A percentile compares a stretch with the other conserved stretches of the same genome.
Conservation (phyloP, 2,888 invertebrate genomes). For the Drosophila anomelani region DNA sequence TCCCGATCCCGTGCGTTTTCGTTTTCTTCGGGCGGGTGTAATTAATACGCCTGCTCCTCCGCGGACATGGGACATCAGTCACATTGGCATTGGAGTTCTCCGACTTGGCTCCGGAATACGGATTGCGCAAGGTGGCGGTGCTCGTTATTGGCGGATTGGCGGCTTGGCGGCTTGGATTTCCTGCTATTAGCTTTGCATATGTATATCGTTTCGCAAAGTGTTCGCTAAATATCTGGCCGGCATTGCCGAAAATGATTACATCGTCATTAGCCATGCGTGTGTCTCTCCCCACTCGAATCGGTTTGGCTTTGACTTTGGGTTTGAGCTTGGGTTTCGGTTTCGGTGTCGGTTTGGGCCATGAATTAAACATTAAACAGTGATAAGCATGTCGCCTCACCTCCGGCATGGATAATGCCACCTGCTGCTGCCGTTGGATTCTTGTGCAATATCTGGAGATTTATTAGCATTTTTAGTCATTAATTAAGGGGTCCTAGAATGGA, state of each 20-base stretch:
- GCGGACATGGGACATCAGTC: conserved; percentile 22
- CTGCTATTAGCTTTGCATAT: conserved; percentile 27
- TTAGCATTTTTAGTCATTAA: not conserved
- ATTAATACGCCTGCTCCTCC: conserved; percentile 32
- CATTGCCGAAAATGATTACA: conserved; percentile 43
- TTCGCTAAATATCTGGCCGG: conserved; percentile 38
- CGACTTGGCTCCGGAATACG: conserved; percentile 11
- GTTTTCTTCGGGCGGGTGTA: conserved; percentile 33
- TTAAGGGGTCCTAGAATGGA: not conserved
- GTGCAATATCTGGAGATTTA: conserved; percentile 6
- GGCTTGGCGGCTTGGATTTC: conserved; percentile 19
- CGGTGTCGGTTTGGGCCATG: conserved; percentile 23
- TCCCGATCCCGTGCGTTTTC: conserved; percentile 4
- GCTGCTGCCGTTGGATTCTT: not conserved
- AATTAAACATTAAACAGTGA: conserved; percentile 43
- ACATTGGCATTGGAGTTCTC: conserved; percentile 28
- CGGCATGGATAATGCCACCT: conserved; percentile 16
- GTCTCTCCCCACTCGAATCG: conserved; percentile 11
- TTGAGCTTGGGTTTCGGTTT: not conserved
- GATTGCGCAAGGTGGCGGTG: conserved; percentile 24
- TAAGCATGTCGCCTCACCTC: conserved; percentile 41
- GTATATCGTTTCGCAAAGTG: conserved; percentile 35
- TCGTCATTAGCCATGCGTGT: conserved; percentile 40
- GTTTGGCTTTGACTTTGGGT: not conserved
- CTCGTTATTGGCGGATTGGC: conserved; percentile 22